Percentiles rank a stretch among this genome's conserved stretches.
Conservation (phyloP, 2,888 invertebrate species). For the Hirudinaria manillensis region DNA sequence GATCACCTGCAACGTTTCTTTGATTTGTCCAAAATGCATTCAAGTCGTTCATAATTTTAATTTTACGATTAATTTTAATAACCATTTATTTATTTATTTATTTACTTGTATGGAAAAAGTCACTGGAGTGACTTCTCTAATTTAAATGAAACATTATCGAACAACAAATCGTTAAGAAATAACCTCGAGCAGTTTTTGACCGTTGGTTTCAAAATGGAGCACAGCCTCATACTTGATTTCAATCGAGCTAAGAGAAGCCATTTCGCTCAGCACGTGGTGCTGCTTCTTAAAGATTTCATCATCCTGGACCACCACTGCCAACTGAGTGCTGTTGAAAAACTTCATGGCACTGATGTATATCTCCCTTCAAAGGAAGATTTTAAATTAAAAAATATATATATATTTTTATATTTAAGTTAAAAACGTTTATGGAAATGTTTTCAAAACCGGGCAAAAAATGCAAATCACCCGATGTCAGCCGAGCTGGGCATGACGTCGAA, state of each 20-base stretch:
- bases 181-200: too few relatives aligned
- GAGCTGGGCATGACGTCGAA: slow-evolving; percentile 75
- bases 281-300: slow-evolving; percentile 74
- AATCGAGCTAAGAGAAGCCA: slow-evolving; percentile 62
- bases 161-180: too few relatives aligned
- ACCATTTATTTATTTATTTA: too few relatives aligned
- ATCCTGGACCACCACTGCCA: slow-evolving; percentile 73
- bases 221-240: slow-evolving; percentile 61
- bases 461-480: slow-evolving; percentile 63
- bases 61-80: too few relatives aligned
- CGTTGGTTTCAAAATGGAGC: too few relatives aligned
- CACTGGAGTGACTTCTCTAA: too few relatives aligned
- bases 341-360: slow-evolving; percentile 59
- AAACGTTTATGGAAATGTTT: not conserved
- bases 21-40: too few relatives aligned
- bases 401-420: not conserved
- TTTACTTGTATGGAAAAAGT: too few relatives aligned
- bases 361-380: slow-evolving; percentile 54
- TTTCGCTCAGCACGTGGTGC: slow-evolving; percentile 66
- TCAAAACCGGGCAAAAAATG: not conserved
- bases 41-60: too few relatives aligned
- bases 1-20: too few relatives aligned
- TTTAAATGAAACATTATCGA: too few relatives aligned
- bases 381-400: too few relatives aligned
- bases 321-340: slow-evolving; percentile 64